Percentiles rank a stretch among this genome's conserved stretches.
These are phyloP conservation scores for Pocillopora grandis DNA, from an alignment of 92 coral and sea anemone genomes.

Conservation along the genomic window DNA sequence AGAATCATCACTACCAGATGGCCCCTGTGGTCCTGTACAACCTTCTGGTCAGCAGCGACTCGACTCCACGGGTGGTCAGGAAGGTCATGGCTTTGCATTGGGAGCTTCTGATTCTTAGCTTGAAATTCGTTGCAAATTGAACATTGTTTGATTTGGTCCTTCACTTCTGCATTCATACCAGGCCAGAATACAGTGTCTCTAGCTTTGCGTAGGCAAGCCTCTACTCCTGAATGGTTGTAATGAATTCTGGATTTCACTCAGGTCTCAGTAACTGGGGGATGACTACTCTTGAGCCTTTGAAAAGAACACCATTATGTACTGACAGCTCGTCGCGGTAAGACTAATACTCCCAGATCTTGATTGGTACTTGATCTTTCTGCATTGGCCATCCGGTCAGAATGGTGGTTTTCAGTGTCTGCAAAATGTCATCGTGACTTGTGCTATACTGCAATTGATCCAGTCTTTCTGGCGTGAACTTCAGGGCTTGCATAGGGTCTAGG, in stretches of 20 bases:
- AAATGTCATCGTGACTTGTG: slow-evolving; percentile 39
- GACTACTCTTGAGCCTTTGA: slow-evolving; percentile 29
- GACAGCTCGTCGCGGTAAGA: slow-evolving; percentile 36
- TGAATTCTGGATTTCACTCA: slow-evolving; percentile 30
- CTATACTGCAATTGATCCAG: slow-evolving; percentile 39
- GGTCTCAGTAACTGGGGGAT: slow-evolving; percentile 40
- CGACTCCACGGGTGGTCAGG: slow-evolving; percentile 58
- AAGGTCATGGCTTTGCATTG: slow-evolving; percentile 29
- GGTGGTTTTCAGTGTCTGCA: slow-evolving; percentile 42
- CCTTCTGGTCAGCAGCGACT: slow-evolving; percentile 21
- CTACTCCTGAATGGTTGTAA: slow-evolving; percentile 46
- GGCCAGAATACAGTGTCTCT: slow-evolving; percentile 63
- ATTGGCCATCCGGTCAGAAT: slow-evolving; percentile 42
- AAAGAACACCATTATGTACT: slow-evolving; percentile 29
- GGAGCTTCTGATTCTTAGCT: slow-evolving; percentile 26
- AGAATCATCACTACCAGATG: no score
- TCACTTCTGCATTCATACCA: slow-evolving; percentile 44
- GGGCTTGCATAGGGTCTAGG: slow-evolving; percentile 19
- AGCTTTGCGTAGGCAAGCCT: slow-evolving; percentile 61
- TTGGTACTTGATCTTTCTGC: slow-evolving; percentile 27
- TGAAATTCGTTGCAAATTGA: slow-evolving; percentile 43
- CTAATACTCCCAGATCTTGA: slow-evolving; percentile 39
- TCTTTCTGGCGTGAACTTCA: slow-evolving; percentile 44
- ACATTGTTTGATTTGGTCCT: slow-evolving; percentile 43
- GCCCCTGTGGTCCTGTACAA: no score